phyloP scores from a whole-genome alignment of 2,888 invertebrate genomes.

The Leptinotarsa tumamoca region DNA sequence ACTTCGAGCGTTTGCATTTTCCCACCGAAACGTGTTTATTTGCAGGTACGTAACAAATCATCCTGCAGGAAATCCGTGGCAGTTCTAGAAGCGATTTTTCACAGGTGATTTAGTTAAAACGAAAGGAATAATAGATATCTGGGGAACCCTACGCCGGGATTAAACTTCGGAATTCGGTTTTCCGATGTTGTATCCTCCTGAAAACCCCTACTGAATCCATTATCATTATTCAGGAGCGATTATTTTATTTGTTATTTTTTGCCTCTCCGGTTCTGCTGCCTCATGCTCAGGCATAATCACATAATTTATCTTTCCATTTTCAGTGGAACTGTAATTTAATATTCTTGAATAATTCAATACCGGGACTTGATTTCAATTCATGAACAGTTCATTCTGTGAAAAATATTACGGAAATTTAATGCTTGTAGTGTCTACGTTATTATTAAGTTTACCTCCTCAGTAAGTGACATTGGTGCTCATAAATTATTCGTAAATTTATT shows the following conservation, averaged over 20 bases:
- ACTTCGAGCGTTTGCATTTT: conserved; percentile 36
- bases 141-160: conserved; percentile 53
- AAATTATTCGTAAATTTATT: too few species aligned
- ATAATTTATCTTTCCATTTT: conserved; percentile 18
- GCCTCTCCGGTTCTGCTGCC: conserved; percentile 24
- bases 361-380: too few species aligned
- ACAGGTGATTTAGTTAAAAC: conserved; percentile 59
- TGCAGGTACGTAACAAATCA: conserved; percentile 52
- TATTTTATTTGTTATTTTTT: conserved; percentile 37
- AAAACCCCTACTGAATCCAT: conserved; percentile 44
- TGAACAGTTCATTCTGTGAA: too few species aligned
- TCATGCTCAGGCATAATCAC: conserved; percentile 19
- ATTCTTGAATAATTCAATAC: not conserved
- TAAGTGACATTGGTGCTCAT: too few species aligned
- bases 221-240: conserved; percentile 46
- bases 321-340: conserved; percentile 6
- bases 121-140: conserved; percentile 57
- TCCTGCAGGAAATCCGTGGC: conserved; percentile 52
- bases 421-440: too few species aligned
- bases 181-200: conserved; percentile 40
- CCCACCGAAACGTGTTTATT: conserved; percentile 47
- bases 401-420: too few species aligned
- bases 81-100: conserved; percentile 56
- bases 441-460: too few species aligned
- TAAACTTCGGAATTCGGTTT: conserved; percentile 48